Conservation (phyloP, 2,888 invertebrate species). For the Mantis religiosa region DNA sequence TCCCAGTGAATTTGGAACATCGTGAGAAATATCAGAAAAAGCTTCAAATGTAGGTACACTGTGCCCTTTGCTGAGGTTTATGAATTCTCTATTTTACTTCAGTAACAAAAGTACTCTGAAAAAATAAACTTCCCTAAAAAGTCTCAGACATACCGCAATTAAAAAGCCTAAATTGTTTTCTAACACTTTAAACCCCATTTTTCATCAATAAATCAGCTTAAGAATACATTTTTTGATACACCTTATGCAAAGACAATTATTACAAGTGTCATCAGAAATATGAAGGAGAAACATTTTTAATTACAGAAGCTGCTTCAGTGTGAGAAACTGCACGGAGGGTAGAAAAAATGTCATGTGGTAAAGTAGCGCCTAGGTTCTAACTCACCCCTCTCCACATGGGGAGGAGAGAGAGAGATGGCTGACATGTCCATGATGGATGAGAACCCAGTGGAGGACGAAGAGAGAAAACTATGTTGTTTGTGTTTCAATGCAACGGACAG, state of each 20-base stretch:
- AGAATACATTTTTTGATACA: too few species aligned
- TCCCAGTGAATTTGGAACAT: too few species aligned
- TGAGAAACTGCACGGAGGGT: not conserved
- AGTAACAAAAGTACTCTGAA: too few species aligned
- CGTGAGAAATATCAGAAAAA: too few species aligned
- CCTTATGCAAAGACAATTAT: not conserved
- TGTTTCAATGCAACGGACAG: slow-evolving; percentile 23
- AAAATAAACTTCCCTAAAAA: too few species aligned
- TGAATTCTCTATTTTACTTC: too few species aligned
- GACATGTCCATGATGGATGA: slow-evolving; percentile 30
- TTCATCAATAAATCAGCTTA: too few species aligned
- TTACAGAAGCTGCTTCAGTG: not conserved
- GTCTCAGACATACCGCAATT: too few species aligned
- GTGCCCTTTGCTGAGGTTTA: too few species aligned
- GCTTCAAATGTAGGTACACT: too few species aligned
- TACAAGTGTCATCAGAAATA: not conserved
- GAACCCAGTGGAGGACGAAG: slow-evolving; percentile 14
- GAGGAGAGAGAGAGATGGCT: slow-evolving; percentile 8
- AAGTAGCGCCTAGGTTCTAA: not conserved
- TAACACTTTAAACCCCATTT: too few species aligned
- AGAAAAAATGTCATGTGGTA: slow-evolving; percentile 20
- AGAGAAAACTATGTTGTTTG: slow-evolving; percentile 28
- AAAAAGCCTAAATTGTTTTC: too few species aligned
- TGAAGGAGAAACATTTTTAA: not conserved
- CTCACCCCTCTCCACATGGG: not conserved